Percentiles rank a stretch among this genome's conserved stretches.
phyloP scores from a whole-genome alignment of 2,113 vertebrate species.

The Forbesichthys papilliferus region DNA sequence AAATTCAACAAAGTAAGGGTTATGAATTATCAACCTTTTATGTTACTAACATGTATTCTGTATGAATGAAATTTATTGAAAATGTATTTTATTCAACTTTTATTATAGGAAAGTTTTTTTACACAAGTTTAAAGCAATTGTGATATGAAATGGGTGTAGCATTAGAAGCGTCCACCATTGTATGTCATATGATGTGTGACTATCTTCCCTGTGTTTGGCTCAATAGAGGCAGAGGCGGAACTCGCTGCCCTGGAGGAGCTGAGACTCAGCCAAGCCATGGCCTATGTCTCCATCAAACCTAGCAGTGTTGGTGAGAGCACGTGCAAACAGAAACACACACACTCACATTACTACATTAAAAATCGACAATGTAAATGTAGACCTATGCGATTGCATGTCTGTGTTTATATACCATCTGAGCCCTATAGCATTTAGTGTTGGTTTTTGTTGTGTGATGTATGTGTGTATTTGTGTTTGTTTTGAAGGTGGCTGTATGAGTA shows the following conservation, averaged over 20 bases:
- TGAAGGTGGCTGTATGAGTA: conserved; percentile 62
- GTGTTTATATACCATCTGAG: too few relatives aligned
- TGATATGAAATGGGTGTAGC: too few relatives aligned
- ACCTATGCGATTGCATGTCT: too few relatives aligned
- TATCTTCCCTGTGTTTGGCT: conserved; percentile 30
- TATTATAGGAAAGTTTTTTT: too few relatives aligned
- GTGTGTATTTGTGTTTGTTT: conserved; percentile 10
- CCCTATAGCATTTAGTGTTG: background rate
- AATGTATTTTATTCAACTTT: too few relatives aligned
- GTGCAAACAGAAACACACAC: conserved; percentile 8
- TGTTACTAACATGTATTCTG: background rate
- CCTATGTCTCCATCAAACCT: conserved; percentile 68
- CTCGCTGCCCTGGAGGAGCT: conserved; percentile 68
- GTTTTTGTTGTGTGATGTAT: background rate
- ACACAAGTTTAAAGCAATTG: background rate
- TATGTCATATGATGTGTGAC: background rate
- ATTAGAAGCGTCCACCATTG: background rate
- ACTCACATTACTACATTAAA: background rate
- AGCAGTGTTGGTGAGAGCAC: conserved; percentile 68
- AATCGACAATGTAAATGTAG: too few relatives aligned
- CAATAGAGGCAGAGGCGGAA: conserved; percentile 70
- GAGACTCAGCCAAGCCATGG: conserved; percentile 62
- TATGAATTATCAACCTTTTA: background rate
- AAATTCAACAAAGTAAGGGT: conserved; percentile 67
- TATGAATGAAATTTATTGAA: too few relatives aligned